Conservation (phyloP, 1,140 invertebrate species). For the Pseudomyrmex dendroicus region DNA sequence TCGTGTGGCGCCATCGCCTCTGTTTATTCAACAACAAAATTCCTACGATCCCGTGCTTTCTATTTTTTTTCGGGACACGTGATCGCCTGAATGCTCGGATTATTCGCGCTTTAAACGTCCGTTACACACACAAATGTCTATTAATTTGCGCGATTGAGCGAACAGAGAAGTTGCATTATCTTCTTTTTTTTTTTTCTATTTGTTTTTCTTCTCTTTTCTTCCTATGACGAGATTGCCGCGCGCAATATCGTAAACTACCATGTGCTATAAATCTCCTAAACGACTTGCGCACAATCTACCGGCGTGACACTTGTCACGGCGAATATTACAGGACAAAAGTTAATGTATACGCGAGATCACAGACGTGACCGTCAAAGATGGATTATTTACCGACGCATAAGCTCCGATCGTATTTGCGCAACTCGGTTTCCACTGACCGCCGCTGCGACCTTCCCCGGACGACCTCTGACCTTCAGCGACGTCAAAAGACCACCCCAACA, state of each 20-base stretch:
- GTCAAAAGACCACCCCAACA: conserved; percentile 13
- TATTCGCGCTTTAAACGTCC: too few species aligned
- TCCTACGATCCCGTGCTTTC: conserved; percentile 45
- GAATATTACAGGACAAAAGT: neutral
- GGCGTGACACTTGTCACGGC: neutral
- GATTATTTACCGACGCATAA: conserved; percentile 53
- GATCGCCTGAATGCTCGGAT: neutral
- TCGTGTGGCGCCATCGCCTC: conserved; percentile 58
- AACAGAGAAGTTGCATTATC: too few species aligned
- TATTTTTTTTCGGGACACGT: conserved; percentile 40
- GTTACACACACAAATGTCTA: too few species aligned
- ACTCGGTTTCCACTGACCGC: conserved; percentile 15
- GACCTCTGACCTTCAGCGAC: conserved; percentile 62
- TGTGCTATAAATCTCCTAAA: neutral
- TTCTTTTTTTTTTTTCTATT: too few species aligned
- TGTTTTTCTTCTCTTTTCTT: neutral
- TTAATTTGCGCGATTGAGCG: too few species aligned
- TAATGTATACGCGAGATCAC: neutral
- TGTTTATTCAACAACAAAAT: conserved; percentile 67
- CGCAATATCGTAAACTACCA: neutral
- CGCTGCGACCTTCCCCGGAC: conserved; percentile 28
- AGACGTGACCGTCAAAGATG: neutral
- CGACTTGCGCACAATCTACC: neutral
- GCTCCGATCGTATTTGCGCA: conserved; percentile 12
- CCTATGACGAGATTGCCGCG: neutral